Conservation (phyloP, 1,140 invertebrate genomes). For the Diorhabda sublineata region DNA sequence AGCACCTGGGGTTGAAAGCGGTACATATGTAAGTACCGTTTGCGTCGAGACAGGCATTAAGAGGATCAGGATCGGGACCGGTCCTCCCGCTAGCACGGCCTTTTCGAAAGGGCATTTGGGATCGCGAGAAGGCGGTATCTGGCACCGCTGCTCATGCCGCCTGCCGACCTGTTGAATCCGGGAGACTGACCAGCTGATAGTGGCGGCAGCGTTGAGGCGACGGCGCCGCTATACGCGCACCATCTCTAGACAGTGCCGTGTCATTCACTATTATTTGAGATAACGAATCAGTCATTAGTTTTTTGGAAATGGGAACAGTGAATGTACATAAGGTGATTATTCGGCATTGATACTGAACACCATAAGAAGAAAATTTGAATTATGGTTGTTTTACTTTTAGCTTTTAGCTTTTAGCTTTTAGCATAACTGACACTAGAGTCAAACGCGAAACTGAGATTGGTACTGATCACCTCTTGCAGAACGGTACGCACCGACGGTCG, state of each 20-base stretch:
- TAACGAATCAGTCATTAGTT: too few relatives aligned
- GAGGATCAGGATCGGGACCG: constrained; percentile 43
- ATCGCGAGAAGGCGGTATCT: constrained; percentile 26
- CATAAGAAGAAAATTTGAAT: too few relatives aligned
- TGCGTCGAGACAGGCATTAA: constrained; percentile 53
- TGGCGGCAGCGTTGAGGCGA: constrained; percentile 16
- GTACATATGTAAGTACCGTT: constrained; percentile 59
- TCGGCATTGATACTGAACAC: too few relatives aligned
- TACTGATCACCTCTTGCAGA: too few relatives aligned
- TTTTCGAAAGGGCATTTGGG: constrained; percentile 43
- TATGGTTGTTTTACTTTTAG: too few relatives aligned
- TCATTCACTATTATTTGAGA: too few relatives aligned
- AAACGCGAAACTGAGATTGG: too few relatives aligned
- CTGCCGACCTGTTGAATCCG: constrained; percentile 47
- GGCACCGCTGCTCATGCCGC: constrained; percentile 28
- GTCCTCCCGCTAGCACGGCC: constrained; percentile 27
- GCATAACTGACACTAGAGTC: too few relatives aligned
- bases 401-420: too few relatives aligned
- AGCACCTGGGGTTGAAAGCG: constrained; percentile 57
- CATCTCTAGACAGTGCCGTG: not conserved
- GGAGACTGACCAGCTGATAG: constrained; percentile 41
- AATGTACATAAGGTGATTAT: too few relatives aligned
- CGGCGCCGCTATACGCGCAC: constrained; percentile 18
- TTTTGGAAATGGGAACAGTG: too few relatives aligned
- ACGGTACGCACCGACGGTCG: too few relatives aligned